Evolutionary conservation across 1,140 invertebrate species (phyloP).

Genomic region (Nylanderia fulva): DNA sequence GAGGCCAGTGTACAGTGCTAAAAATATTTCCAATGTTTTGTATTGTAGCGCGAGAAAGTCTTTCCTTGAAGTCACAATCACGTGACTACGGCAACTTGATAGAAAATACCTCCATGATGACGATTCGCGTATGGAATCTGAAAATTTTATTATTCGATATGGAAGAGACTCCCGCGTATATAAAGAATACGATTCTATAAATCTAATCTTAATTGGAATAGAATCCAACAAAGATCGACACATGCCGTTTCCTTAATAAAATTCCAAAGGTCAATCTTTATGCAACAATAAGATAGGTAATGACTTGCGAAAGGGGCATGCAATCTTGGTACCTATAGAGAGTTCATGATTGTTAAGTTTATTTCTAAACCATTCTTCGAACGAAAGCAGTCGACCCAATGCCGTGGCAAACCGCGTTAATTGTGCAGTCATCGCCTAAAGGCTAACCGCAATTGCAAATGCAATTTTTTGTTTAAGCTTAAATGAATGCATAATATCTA

Average conservation of each 20-base stretch:
- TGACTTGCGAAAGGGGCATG: conserved; percentile 64
- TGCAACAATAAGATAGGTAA: conserved; percentile 64
- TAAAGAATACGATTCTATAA: background rate
- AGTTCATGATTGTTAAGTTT: conserved; percentile 55
- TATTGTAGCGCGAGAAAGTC: conserved; percentile 25
- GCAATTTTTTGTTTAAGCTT: background rate
- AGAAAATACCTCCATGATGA: conserved; percentile 14
- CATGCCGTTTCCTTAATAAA: conserved; percentile 7
- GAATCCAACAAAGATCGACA: conserved; percentile 39
- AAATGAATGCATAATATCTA: background rate
- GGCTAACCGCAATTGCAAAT: conserved; percentile 27
- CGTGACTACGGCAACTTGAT: background rate
- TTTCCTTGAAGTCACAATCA: conserved; percentile 1
- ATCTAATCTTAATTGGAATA: conserved; percentile 19
- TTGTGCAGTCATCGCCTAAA: conserved; percentile 48
- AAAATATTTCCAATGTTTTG: conserved; percentile 52
- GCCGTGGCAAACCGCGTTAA: conserved; percentile 44
- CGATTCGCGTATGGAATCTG: background rate
- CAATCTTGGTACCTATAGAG: conserved; percentile 50
- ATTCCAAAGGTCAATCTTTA: conserved; percentile 59
- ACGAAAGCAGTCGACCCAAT: conserved; percentile 61
- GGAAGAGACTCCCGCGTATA: too few relatives aligned
- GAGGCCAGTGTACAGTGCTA: background rate
- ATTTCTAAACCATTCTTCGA: conserved; percentile 65
- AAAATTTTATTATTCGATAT: background rate